phyloP scores from a whole-genome alignment of 2,113 vertebrate species.

The Clinocottus analis region DNA sequence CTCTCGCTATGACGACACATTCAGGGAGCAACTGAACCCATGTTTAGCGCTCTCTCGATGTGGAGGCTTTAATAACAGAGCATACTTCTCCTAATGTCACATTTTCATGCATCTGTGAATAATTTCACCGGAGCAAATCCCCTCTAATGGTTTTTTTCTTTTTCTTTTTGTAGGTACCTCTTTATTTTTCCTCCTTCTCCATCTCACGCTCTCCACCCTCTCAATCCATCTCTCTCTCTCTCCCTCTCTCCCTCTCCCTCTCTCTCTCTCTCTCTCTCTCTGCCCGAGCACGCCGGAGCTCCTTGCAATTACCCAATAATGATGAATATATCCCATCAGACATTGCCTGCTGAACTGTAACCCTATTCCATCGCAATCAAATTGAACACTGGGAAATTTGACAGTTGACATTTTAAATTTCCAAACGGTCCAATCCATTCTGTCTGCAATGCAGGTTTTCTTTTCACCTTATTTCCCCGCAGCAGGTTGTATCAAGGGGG shows the following conservation, averaged over 20 bases:
- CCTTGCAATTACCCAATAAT: slow-evolving; percentile 80
- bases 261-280: slow-evolving; percentile 39
- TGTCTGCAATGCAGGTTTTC: slow-evolving; percentile 17
- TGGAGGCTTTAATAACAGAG: slow-evolving; percentile 71
- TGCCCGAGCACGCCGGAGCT: slow-evolving; percentile 49
- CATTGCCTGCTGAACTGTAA: slow-evolving; percentile 74
- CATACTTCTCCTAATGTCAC: slow-evolving; percentile 67
- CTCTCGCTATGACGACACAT: slow-evolving; percentile 71
- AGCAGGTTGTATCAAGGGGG: slow-evolving; percentile 1
- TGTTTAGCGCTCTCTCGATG: slow-evolving; percentile 62
- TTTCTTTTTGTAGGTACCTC: slow-evolving; percentile 36
- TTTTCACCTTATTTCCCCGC: not conserved
- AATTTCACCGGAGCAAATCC: slow-evolving; percentile 61
- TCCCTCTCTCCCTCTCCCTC: not conserved
- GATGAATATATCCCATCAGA: slow-evolving; percentile 81
- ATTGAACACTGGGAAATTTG: slow-evolving; percentile 77
- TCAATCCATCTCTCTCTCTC: slow-evolving; percentile 21
- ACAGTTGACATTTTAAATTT: slow-evolving; percentile 83
- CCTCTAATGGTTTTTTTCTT: slow-evolving; percentile 70
- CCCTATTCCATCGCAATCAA: slow-evolving; percentile 61
- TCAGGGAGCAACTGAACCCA: slow-evolving; percentile 50
- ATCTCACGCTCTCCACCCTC: slow-evolving; percentile 15
- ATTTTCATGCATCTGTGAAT: slow-evolving; percentile 72
- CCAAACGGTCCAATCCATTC: slow-evolving; percentile 56
- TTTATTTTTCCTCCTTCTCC: slow-evolving; percentile 44